These are phyloP conservation scores for Apis mellifera DNA, from an alignment of 1,140 invertebrate genomes.

Conservation along the genomic window Amel_HAv3.1 CM009931.2:18042501-18043000, in stretches of 20 bases:
- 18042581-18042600: constrained; percentile 21
- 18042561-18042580: not conserved
- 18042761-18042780: constrained; percentile 55
- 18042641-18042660: not conserved
- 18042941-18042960: not conserved
- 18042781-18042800: constrained; percentile 4
- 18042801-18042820: not conserved
- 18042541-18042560: not conserved
- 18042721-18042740: constrained; percentile 62
- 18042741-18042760: constrained; percentile 32
- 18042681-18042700: not conserved
- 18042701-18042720: constrained; percentile 15
- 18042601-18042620: constrained; percentile 28
- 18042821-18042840: constrained; percentile 10
- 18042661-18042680: constrained; percentile 2
- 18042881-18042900: constrained; percentile 59
- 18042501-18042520: no score
- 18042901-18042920: constrained; percentile 42
- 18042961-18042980: not conserved
- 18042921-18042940: not conserved
- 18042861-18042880: constrained; percentile 12
- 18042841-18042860: constrained; percentile 21
- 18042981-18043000: no score
- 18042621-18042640: not conserved
- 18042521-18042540: constrained; percentile 1